Evolutionary conservation across 2,113 vertebrate genomes (phyloP), one percentile per base, ranked within the genome.

Genomic region (Malurus melanocephalus): DNA sequence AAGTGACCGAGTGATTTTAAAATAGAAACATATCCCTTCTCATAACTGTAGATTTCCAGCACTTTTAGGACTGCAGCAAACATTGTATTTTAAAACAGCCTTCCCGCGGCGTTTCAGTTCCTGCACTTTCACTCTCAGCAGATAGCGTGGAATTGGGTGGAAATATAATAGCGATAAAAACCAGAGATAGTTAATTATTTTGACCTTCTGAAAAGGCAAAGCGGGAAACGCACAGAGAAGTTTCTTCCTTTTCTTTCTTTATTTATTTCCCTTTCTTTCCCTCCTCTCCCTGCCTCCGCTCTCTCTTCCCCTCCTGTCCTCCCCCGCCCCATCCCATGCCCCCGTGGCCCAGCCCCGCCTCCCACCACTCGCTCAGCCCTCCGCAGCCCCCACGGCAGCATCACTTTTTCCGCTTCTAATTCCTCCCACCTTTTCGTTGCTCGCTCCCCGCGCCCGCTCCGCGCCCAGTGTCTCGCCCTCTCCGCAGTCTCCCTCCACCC

Each of bases 151-250:
- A 57, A 88, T 20, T 16, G 69, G 26, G 59, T 0, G 8, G 69
- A 43, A 84, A 75, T 26, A 27, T 27, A 80, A 80, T 18, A 61
- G 42, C 16, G n/a, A 67, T n/a, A 66, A 45, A 69, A 78, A 57
- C 13, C 1, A 64, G 45, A 4, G 27, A 46, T 4, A 55, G 21
- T 26, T n/a, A 38, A 83, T 66, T 67, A 64, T 66, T 78, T 64
- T 18, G 49, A 75, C 53, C 21, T 51, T 76, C 43, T 49, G 16
- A 24, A 92, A 61, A 82, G 62, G 7, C 5, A 22, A 16, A 10
- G 38, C 5, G 2, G 2, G 2, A 13, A 35, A 16, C 3, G 8
- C 26, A 33, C 5, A 26, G 38, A 48, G 10, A 56, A 18, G 10
- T 61, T 65, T 56, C 6, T 32, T 64, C 6, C 8, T 45, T 62